Base-by-base conservation (phyloP, 35 echinoderm and acorn worm genomes). In the Eucidaris tribuloides region DNA sequence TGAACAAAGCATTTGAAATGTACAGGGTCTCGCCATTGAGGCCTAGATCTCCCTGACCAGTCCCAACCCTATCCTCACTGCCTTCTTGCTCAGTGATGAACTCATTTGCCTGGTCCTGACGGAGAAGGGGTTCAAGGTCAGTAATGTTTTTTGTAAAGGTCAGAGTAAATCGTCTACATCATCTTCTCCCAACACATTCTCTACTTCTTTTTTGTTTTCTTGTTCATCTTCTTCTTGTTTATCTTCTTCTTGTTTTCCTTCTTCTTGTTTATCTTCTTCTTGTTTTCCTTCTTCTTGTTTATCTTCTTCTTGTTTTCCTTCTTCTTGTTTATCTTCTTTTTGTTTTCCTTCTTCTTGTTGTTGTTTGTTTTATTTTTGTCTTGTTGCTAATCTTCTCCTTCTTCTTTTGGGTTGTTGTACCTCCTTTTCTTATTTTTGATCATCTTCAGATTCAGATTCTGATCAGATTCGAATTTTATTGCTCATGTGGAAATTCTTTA, bases 121-220 rank as follows among this genome's bases (percentile, higher is more conserved):
- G 2, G 96, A 99, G 48, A 99, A 99, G 77, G 96, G 93, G 42
- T 99, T 99, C 80, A 99, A 99, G 96, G 96, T 99, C 86, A 70
- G 72, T n/a, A n/a, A n/a, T n/a, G n/a, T n/a, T n/a, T n/a, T n/a
- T n/a, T n/a, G n/a, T n/a, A n/a, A n/a, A n/a, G n/a, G n/a, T n/a
- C n/a, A n/a, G n/a, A n/a, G n/a, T n/a, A n/a, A n/a, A n/a, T n/a
- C n/a, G n/a, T n/a, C n/a, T n/a, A n/a, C n/a, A n/a, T n/a, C n/a
- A 54, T 54, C 49, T n/a, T 13, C 49, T n/a, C 9, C 49, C 49
- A 54, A 54, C 49, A 54, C 49, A 54, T 54, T 54, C 49, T 54
- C 49, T 54, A 13, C 49, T 54, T n/a, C n/a, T 54, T n/a, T 54
- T 54, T 54, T n/a, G 9, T 13, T 54, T 54, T 54, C 49, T 54